Base-by-base conservation (phyloP, 2,888 invertebrate species). In the Stramonita haemastoma region DNA sequence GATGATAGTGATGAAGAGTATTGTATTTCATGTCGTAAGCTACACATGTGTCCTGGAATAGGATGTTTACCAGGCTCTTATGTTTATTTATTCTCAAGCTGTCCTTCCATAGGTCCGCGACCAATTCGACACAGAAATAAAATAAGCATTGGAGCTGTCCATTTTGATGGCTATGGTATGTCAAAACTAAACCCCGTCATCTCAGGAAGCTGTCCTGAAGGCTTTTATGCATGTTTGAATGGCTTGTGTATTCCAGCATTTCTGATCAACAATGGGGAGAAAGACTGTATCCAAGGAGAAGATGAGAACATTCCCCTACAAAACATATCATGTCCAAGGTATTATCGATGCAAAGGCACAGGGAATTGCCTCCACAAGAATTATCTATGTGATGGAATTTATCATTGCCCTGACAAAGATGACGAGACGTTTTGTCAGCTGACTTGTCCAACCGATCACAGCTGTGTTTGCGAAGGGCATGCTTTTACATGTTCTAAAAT, bases 381-480 rank as follows among this genome's bases (percentile, higher is more conserved):
- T 8, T 88, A 90, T 66, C 32, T 91, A 19, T 91, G 91, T 79
- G 90, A 91, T 56, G 91, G 91, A 13, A 34, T 88, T 36, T 89
- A 88, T 79, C 90, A 91, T 66, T 91, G 91, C 46, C 91, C 91
- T 0, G 57, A 91, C 36, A 88, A 89, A 60, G 91, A 91, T 57
- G 91, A 91, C 56, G 91, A 91, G 70, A 36, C 36, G 19, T 87
- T 88, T 57, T 90, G 90, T 77, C 15, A 87, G 32, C 19, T 70
- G 17, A 60, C 83, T 22, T 89, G 89, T 46, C 87, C 26, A 87
- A 84, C 13, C 1, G 34, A 56, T 73, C 89, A 87, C 13, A 22
- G 83, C 11, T 89, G 89, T 29, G 22, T 15, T 13, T 89, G 89
- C 22, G 77, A 79, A 36, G 87, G 87, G n/a, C 46, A 79, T 29